Evolutionary conservation across 2,797 vertebrate species (phyloP).

Genomic region (Phoxinus dragarum): DNA sequence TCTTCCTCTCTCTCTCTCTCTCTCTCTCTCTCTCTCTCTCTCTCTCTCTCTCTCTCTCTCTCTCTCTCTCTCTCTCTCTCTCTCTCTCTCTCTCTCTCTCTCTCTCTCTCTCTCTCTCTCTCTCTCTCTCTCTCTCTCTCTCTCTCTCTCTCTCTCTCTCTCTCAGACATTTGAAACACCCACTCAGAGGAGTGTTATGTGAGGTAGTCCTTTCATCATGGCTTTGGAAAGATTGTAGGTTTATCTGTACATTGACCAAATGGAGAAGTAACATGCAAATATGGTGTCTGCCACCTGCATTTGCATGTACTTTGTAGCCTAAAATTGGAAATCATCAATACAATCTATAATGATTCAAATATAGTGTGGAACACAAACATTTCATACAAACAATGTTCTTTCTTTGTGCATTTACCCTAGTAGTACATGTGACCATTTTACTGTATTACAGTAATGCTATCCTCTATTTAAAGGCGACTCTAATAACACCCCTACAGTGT

Average conservation of each 20-base stretch:
- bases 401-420: not conserved
- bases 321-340: conserved; percentile 17
- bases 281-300: conserved; percentile 1
- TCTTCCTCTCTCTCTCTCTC: too few species aligned
- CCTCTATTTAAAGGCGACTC: not conserved
- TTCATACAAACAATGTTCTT: not conserved
- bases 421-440: not conserved
- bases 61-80: too few species aligned
- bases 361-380: not conserved
- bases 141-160: not conserved
- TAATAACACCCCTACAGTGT: not conserved
- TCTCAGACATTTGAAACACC: not conserved
- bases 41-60: not conserved
- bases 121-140: too few species aligned
- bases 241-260: conserved; percentile 7
- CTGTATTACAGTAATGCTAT: not conserved
- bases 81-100: too few species aligned
- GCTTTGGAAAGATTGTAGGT: conserved; percentile 4
- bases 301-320: conserved; percentile 32
- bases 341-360: conserved; percentile 20
- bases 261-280: conserved; percentile 46
- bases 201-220: conserved; percentile 11
- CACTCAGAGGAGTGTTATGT: conserved; percentile 2
- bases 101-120: too few species aligned
- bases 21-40: not conserved